These are phyloP conservation scores for Campylorhamphus procurvoides DNA, from an alignment of 2,113 vertebrate genomes.

Conservation along the genomic window DNA sequence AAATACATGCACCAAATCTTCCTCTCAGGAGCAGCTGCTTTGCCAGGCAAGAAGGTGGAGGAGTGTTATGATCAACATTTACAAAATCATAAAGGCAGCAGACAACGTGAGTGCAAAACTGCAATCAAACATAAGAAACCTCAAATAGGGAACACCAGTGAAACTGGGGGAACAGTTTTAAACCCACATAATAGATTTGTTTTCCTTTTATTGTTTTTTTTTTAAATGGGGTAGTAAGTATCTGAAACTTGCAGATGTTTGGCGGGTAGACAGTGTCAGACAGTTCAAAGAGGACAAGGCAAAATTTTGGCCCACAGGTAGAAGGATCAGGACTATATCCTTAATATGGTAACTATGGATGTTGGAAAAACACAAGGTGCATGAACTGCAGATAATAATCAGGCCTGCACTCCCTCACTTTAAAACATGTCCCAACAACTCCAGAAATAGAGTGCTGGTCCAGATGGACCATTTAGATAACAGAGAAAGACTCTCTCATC, in stretches of 20 bases:
- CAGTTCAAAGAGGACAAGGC: not conserved
- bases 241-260: not conserved
- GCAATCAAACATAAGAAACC: not conserved
- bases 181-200: not conserved
- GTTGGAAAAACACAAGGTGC: not conserved
- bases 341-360: not conserved
- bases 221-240: not conserved
- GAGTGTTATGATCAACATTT: not conserved
- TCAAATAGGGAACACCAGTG: not conserved
- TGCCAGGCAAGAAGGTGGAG: not conserved
- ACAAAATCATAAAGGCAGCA: not conserved
- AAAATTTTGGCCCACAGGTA: not conserved
- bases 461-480: not conserved
- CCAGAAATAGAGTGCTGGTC: not conserved
- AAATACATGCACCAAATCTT: not conserved
- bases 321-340: not conserved
- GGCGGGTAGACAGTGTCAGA: not conserved
- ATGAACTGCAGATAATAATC: not conserved
- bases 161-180: not conserved
- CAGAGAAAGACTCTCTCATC: not conserved
- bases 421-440: not conserved
- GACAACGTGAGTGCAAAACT: not conserved
- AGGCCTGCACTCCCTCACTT: not conserved
- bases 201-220: not conserved
- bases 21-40: not conserved